Percentiles rank a stretch among this genome's conserved stretches.
phyloP scores from a whole-genome alignment of 2,113 vertebrate species.

The Sapajus apella region DNA sequence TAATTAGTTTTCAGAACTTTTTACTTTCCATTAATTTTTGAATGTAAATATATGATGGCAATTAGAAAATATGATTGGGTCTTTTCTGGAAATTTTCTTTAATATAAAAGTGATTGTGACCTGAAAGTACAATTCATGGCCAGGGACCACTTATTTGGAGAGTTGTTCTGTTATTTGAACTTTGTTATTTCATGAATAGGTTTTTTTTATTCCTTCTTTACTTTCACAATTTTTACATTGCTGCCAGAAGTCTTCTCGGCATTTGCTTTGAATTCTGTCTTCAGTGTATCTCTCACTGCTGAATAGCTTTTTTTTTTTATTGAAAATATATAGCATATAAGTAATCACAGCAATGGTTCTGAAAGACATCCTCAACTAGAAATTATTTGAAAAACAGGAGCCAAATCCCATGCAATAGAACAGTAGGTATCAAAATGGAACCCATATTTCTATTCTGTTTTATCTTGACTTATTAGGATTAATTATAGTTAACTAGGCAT shows the following conservation, averaged over 20 bases:
- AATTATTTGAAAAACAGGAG: not conserved
- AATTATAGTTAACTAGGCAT: not conserved
- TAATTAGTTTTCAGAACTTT: not conserved
- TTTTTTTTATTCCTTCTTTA: conserved; percentile 85
- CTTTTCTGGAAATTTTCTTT: not conserved
- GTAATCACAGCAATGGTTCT: not conserved
- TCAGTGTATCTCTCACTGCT: conserved; percentile 91
- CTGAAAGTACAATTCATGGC: not conserved
- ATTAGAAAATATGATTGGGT: not conserved
- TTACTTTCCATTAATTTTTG: not conserved
- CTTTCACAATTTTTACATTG: conserved; percentile 88
- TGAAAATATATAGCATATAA: not conserved
- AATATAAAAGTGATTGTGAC: not conserved
- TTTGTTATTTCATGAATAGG: not conserved
- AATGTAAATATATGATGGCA: not conserved
- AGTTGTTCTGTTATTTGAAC: not conserved
- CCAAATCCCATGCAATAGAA: not conserved
- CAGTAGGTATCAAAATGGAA: not conserved
- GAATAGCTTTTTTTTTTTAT: no score
- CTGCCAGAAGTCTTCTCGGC: conserved; percentile 87
- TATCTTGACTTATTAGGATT: not conserved
- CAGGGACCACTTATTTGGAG: not conserved
- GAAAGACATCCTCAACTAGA: not conserved
- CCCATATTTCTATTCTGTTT: not conserved
- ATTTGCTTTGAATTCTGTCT: conserved; percentile 88